Base-by-base conservation (phyloP, 2,888 invertebrate species). In the Arenicola marina region DNA sequence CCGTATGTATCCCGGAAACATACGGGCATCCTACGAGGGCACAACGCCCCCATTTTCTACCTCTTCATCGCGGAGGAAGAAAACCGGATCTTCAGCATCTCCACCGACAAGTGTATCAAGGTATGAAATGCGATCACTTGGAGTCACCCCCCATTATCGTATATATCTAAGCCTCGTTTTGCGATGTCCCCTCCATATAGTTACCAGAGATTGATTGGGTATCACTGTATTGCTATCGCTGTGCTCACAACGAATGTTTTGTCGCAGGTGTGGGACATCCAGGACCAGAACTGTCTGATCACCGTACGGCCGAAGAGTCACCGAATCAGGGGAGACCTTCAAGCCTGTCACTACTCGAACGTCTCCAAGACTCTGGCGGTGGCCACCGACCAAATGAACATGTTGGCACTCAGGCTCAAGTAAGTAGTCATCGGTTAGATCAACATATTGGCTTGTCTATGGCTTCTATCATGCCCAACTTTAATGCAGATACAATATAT, bases 1-100 rank as follows among this genome's bases (percentile, higher is more conserved):
- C 83, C 83, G 1, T 83, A 83, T 73, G 81, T 84, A 2, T 69
- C 79, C 67, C 78, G 78, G 33, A 83, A 83, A 67, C 83, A 83
- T 4, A 80, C 80, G 15, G 83, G 79, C n/a, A 76, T 82, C 75
- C 71, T 84, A 28, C 67, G 80, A 59, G 83, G 83, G 43, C 84
- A 84, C 70, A 79, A 76, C 66, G 78, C 81, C 28, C 83, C 83
- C 7, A 81, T 84, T 51, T 80, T 81, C 68, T 81, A 77, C 68
- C 64, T 83, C 56, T 76, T 76, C 62, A 76, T 84, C 32, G 79
- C 79, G n/a, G 80, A 80, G 53, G 82, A 83, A 46, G 83, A 83
- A 56, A 77, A 80, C 69, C 70, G 83, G 56, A 76, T 84, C 51
- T 83, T 82, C 73, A 82, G 81, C 69, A 73, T 84, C 51, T 83